phyloP scores from a whole-genome alignment of 64 coral and sea anemone species.

The Catalaphyllia jardinei region DNA sequence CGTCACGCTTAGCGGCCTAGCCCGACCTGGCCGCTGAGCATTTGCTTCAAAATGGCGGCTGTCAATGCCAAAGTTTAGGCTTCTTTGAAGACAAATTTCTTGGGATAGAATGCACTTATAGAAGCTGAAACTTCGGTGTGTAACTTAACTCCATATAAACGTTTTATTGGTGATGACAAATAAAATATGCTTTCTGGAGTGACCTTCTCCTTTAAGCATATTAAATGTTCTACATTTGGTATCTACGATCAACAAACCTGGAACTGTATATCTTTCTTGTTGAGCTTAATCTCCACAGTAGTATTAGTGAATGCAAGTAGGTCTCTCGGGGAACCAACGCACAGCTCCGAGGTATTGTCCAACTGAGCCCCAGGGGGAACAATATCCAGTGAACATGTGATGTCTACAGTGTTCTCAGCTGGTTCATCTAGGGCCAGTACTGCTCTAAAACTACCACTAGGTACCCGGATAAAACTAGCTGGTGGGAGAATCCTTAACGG shows the following conservation, averaged over 20 bases:
- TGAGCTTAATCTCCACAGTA: conserved; percentile 42
- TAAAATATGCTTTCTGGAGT: too few relatives aligned
- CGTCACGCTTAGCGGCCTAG: too few relatives aligned
- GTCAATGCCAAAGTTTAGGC: too few relatives aligned
- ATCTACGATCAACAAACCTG: neutral
- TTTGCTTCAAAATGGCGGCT: too few relatives aligned
- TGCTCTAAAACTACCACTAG: conserved; percentile 27
- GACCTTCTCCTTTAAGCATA: too few relatives aligned
- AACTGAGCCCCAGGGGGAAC: neutral
- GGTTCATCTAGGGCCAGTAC: conserved; percentile 31
- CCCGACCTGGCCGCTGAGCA: too few relatives aligned
- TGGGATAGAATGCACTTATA: too few relatives aligned
- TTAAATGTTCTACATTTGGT: neutral
- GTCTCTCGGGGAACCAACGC: neutral
- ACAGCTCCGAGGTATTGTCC: conserved; percentile 9
- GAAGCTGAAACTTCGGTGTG: too few relatives aligned
- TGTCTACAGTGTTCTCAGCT: conserved; percentile 31
- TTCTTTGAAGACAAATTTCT: too few relatives aligned
- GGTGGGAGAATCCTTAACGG: conserved; percentile 26
- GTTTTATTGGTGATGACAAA: too few relatives aligned
- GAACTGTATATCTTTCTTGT: conserved; percentile 37
- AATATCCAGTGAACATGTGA: conserved; percentile 30
- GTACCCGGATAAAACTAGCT: conserved; percentile 31
- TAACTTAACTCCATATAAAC: too few relatives aligned
- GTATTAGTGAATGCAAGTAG: conserved; percentile 7